Evolutionary conservation across 2,113 vertebrate species (phyloP), one percentile per base, ranked within the genome.

Genomic region (Brachyistius frenatus): DNA sequence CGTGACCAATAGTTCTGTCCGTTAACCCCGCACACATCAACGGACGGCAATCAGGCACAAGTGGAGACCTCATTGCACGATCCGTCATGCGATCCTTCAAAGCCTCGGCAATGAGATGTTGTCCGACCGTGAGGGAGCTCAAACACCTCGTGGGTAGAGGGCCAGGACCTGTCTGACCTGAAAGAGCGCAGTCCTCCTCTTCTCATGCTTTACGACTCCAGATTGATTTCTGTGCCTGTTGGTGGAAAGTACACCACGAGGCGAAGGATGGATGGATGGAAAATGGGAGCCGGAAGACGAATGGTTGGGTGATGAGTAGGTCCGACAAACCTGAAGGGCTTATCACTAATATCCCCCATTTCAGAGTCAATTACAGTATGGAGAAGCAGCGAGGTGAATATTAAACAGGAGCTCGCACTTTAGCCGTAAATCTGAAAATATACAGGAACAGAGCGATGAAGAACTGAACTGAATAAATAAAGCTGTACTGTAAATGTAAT

Each of bases 281-380:
- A 76, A 71, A 78, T 74, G 68, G 62, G 81, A 81, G 79, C 68
- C 64, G 56, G 86, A 83, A 85, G 86, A 88, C 66, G 57, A 84
- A 88, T 76, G 56, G 66, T 44, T 0, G 13, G 64, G 30, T 66
- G 81, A 88, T 89, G 83, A 92, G 89, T 82, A 86, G 88, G 73
- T 78, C 76, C 65, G 70, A 91, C 81, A 75, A 87, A 88, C 85
- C 81, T 88, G 82, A 90, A 83, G 86, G 85, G 80, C 86, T 89
- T 87, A 83, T 88, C 84, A 10, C 84, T 78, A 81, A 93, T 90
- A 92, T 85, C 78, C 66, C 76, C 89, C 79, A 90, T 91, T 91
- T 88, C 75, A 83, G 76, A 93, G 84, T 89, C 84, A 70, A 67
- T 92, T 87, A 86, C 78, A 79, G 83, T 64, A 76, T 46, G 60